phyloP scores from a whole-genome alignment of 2,797 vertebrate species.

The Gymnoscopelus microlampas region DNA sequence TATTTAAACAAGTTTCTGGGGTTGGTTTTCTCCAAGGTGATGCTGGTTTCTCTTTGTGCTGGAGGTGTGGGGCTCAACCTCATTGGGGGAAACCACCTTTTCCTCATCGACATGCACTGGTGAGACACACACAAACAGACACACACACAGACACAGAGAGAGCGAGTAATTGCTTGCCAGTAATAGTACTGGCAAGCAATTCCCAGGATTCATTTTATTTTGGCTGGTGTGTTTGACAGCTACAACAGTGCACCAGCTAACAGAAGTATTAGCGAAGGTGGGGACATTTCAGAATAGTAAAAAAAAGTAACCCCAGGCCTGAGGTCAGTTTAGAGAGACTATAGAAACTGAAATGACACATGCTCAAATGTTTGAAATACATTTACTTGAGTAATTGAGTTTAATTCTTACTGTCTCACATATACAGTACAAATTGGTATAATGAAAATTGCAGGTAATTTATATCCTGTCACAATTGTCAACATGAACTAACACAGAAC shows the following conservation, averaged over 20 bases:
- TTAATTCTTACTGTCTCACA: neutral
- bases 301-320: no score
- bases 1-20: constrained; percentile 4
- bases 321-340: no score
- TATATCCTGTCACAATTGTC: neutral
- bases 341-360: no score
- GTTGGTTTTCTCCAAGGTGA: constrained; percentile 80
- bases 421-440: neutral
- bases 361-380: no score
- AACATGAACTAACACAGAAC: neutral
- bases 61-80: constrained; percentile 95
- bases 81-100: constrained; percentile 95
- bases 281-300: no score
- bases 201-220: no score
- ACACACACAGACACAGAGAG: neutral
- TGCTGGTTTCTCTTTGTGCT: constrained; percentile 93
- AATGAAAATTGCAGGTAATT: neutral
- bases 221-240: no score
- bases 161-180: no score
- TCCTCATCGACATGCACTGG: constrained; percentile 99
- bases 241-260: no score
- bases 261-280: no score
- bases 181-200: no score
- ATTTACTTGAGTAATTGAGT: no score
- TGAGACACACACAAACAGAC: constrained; percentile 67